Conservation (phyloP, 1,140 invertebrate species). For the Procambarus virginalis region DNA sequence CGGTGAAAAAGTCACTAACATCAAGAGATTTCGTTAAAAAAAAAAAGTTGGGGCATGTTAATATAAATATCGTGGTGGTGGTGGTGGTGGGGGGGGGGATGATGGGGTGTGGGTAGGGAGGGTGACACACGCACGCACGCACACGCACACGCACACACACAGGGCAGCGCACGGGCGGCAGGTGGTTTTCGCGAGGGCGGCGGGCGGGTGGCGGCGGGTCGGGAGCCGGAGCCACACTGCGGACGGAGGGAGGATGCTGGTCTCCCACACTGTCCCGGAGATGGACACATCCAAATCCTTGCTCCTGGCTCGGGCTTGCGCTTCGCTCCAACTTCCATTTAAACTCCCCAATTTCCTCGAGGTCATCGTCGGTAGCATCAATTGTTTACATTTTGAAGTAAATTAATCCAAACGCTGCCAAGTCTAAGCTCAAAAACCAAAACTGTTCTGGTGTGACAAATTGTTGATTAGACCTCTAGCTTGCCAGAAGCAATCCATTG, state of each 20-base stretch:
- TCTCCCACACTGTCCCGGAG: conserved; percentile 18
- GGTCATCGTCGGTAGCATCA: no score
- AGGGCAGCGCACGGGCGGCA: no score
- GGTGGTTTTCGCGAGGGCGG: no score
- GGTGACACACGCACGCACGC: not conserved
- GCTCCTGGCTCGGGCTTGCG: conserved; percentile 6
- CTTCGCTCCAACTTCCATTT: not conserved
- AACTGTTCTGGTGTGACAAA: not conserved
- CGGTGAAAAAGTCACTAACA: no score
- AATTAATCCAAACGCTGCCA: no score
- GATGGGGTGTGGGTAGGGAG: not conserved
- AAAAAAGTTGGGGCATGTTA: no score
- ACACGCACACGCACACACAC: not conserved
- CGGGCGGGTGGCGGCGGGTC: not conserved
- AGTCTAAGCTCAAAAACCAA: not conserved
- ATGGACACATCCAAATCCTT: conserved; percentile 17
- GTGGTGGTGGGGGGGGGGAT: not conserved
- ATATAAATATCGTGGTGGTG: not conserved
- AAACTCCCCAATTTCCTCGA: not conserved
- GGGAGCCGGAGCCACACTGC: conserved; percentile 34
- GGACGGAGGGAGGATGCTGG: conserved; percentile 23
- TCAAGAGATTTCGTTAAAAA: no score
- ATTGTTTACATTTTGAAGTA: no score
- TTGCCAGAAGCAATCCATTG: no score
- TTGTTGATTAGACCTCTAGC: not conserved